Evolutionary conservation across 2,888 invertebrate genomes (phyloP), one percentile per base, ranked within the genome.

Genomic region (Heterodera filipjevi): DNA sequence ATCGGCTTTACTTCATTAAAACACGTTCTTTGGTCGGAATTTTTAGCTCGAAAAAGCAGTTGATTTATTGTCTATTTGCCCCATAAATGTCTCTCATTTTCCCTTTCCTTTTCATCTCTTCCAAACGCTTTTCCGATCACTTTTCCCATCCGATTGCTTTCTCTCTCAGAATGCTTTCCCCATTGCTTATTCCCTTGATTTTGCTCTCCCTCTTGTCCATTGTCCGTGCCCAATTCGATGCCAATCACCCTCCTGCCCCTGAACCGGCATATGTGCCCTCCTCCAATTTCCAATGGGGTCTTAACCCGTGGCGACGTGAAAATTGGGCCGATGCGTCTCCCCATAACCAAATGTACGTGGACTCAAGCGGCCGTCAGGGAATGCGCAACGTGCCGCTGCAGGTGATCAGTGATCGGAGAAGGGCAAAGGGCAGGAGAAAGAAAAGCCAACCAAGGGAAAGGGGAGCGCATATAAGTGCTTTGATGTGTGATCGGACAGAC

Each of bases 311-410:
- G 68, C 32, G 33, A 16, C 33, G 19, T 27, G 68, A 68, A 35
- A 14, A 68, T 33, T 68, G 68, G 68, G 68, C 68, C 16, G 68
- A 35, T 22, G 68, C 68, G 32, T 68, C 68, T 22, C 33, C 32
- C 16, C 33, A 68, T 35, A 68, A 59, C 59, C 59, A 59, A 59
- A 59, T 59, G 59, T 59, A 59, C 59, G 59, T 59, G n/a, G 59
- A 59, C 59, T 59, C 59, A n/a, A 59, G 22, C 59, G 59, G 59
- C 1, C 59, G 59, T 0, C 59, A 59, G 59, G 59, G 59, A 2
- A 59, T 59, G 10, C 59, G 59, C 59, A 59, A 59, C 27, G 59
- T 59, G 59, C 59, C 59, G 59, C n/a, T 59, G 59, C n/a, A 59
- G 59, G 59, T 59, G 59, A 59, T 59, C 27, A 19, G 19, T 49